Conservation (phyloP, 1,140 invertebrate species). For the Drosophila kohkoa region DNA sequence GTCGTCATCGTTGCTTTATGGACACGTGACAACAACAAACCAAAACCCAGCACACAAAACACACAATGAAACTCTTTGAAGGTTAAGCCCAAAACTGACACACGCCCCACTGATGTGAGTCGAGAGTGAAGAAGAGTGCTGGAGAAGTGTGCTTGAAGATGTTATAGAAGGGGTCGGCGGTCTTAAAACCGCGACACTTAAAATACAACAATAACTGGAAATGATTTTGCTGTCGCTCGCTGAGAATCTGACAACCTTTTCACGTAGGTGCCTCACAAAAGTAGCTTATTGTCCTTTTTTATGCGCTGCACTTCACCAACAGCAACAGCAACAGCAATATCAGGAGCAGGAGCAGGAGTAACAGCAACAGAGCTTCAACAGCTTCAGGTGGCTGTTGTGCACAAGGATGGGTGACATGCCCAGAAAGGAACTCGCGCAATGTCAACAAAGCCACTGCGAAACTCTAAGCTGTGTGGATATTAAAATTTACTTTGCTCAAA, state of each 20-base stretch:
- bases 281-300: constrained; percentile 81
- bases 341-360: too few species aligned
- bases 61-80: constrained; percentile 78
- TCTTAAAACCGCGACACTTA: constrained; percentile 69
- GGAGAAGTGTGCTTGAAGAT: background rate
- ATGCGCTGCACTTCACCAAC: constrained; percentile 68
- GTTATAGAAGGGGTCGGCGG: background rate
- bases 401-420: background rate
- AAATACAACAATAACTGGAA: constrained; percentile 72
- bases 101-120: background rate
- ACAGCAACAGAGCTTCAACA: background rate
- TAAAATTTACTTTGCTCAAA: constrained; percentile 65
- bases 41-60: constrained; percentile 47
- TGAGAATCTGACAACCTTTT: constrained; percentile 58
- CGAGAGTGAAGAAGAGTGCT: background rate
- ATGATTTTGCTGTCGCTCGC: constrained; percentile 52
- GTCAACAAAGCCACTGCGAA: constrained; percentile 67
- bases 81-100: constrained; percentile 36
- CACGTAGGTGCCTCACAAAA: constrained; percentile 63
- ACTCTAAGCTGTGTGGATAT: constrained; percentile 60
- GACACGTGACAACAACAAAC: constrained; percentile 77
- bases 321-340: background rate
- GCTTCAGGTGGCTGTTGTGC: constrained; percentile 4
- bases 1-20: constrained; percentile 59
- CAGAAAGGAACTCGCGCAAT: constrained; percentile 45